Evolutionary conservation across 2,113 vertebrate genomes (phyloP), one percentile per base, ranked within the genome.

Genomic region (Fulica atra): DNA sequence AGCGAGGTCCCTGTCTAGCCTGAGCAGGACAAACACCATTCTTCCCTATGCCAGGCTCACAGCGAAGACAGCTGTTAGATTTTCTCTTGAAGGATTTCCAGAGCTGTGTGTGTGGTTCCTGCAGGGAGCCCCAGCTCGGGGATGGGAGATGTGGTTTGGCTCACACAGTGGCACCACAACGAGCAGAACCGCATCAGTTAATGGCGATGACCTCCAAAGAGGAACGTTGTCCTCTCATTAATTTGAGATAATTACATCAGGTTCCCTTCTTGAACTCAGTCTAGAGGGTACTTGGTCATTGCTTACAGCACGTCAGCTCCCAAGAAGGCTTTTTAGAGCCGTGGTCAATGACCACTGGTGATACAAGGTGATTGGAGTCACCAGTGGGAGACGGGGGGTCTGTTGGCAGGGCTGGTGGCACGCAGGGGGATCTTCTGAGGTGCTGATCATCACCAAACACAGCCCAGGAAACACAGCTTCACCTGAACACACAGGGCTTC

Each of bases 221-320:
- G 42, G 81, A 78, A 88, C 20, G 73, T 17, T 83, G 77, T 88
- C 72, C 71, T 91, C 69, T 87, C 66, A 82, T 79, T 86, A 88
- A 87, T 92, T 77, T 82, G 86, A 79, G 80, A 71, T 85, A 81
- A 85, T 92, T 65, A 48, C 70, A 65, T 92, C 81, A 89, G 74
- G 77, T 80, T 86, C 77, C 54, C 69, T 77, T 71, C 81, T 85
- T 82, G 78, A 48, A 66, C 60, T 46, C 51, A 11, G 77, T n/a
- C 82, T 85, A 23, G 7, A 80, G 51, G 33, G 33, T n/a, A 18
- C 59, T 38, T 84, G 88, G 56, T 66, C 72, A 25, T 24, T 48
- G 50, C 31, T 50, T 61, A 16, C 46, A 35, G 50, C 33, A 19
- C 2, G 5, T 11, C 48, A 7, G 24, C 36, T 89, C 70, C 78